phyloP scores from a whole-genome alignment of 2,888 invertebrate species.

The Synergus japonicus region DNA sequence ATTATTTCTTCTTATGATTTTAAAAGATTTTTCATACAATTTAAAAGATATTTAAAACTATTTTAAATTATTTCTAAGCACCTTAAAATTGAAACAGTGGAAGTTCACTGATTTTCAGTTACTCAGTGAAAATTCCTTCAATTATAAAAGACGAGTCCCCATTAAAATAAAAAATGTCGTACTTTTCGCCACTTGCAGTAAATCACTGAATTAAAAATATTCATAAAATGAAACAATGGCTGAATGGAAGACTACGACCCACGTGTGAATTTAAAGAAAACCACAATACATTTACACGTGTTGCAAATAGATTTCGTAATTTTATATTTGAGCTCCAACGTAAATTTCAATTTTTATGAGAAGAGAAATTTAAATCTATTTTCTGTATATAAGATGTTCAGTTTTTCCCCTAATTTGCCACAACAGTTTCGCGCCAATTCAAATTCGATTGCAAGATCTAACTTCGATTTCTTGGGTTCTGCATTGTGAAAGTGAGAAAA shows the following conservation, averaged over 20 bases:
- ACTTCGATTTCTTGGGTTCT: slow-evolving; percentile 6
- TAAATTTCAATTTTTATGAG: background rate
- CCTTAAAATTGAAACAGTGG: too few relatives aligned
- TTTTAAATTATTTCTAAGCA: too few relatives aligned
- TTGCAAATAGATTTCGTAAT: background rate
- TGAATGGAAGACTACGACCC: background rate
- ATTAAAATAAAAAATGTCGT: background rate
- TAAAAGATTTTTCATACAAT: too few relatives aligned
- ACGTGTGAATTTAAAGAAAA: background rate
- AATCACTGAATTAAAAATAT: background rate
- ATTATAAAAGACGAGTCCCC: background rate
- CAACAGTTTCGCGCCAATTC: background rate
- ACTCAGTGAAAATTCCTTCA: too few relatives aligned
- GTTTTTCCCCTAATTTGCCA: background rate
- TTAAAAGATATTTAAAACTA: too few relatives aligned
- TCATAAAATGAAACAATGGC: background rate
- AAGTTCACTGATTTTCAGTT: too few relatives aligned
- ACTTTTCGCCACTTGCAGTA: background rate
- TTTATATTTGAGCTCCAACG: background rate
- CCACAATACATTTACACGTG: background rate
- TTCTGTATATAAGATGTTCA: background rate
- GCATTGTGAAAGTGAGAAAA: slow-evolving; percentile 53
- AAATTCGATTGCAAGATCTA: slow-evolving; percentile 11
- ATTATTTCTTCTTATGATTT: too few relatives aligned
- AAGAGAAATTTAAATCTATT: background rate